Evolutionary conservation across 1,140 invertebrate species (phyloP), one percentile per base, ranked within the genome.

Genomic region (Pentalonia nigronervosa): DNA sequence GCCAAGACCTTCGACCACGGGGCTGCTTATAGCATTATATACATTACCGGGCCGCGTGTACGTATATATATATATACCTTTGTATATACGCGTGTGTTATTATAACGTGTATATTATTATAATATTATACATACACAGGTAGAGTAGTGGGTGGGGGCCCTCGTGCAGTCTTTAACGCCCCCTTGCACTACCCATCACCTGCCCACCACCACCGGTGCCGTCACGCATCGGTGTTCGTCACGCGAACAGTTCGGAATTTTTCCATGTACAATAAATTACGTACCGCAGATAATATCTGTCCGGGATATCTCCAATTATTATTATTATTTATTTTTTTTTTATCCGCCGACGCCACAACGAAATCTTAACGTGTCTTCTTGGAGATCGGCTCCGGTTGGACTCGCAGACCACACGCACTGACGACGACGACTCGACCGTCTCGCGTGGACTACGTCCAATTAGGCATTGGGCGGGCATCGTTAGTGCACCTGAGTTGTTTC

Each of bases 151-250:
- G 47, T 34, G 91, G 81, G 48, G 81, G 91, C 7, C 48, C 47
- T 30, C 91, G 89, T 90, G 56, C 60, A 83, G 91, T 93, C 76
- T 86, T 92, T 93, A 93, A 93, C 91, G 81, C 81, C 47, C 48
- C 81, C 91, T 8, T n/a, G 48, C 81, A 14, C 34, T 56, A 56
- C 90, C 90, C 90, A n/a, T 91, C 86, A 47, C 56, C 90, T 91
- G 36, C 53, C 90, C 34, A 3, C 30, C 23, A 47, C 45, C 87
- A 48, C 23, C 84, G 14, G 50, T n/a, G 41, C 60, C 76, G 91
- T 83, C 91, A 92, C 91, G 91, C 91, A 92, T 92, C 91, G 47
- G 91, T 36, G 91, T 84, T 92, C 91, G 91, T 93, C 91, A 93
- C 91, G 91, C 91, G 48, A 93, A 93, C 81, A 30, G 81, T 36